These are phyloP conservation scores for Stictonetta naevosa DNA, from an alignment of 2,113 vertebrate genomes.

Conservation along the genomic window DNA sequence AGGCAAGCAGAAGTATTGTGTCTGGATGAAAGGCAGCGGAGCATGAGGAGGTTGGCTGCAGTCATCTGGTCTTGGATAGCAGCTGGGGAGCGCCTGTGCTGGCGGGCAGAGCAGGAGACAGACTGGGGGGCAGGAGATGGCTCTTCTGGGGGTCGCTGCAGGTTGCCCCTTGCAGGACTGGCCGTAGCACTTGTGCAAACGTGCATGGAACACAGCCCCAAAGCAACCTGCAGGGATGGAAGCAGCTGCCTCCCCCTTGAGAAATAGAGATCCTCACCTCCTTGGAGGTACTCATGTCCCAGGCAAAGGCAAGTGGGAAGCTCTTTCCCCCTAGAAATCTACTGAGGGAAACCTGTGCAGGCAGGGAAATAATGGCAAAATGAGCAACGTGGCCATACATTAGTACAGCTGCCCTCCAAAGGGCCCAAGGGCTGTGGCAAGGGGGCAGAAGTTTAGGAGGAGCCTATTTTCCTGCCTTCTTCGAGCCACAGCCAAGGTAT, in stretches of 20 bases:
- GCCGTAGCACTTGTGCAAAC: rapidly evolving
- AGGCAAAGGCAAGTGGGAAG: rapidly evolving
- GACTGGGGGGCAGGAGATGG: not conserved
- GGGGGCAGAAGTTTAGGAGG: not conserved
- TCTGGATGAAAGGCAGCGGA: not conserved
- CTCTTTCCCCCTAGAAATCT: rapidly evolving
- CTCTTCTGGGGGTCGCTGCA: not conserved
- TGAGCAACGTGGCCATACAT: rapidly evolving
- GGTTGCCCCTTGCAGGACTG: not conserved
- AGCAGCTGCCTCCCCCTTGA: rapidly evolving
- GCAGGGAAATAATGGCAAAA: not conserved
- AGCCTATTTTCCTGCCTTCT: not conserved
- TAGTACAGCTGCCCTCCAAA: not conserved
- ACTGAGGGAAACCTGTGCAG: not conserved
- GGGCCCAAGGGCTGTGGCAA: not conserved
- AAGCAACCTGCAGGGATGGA: not conserved
- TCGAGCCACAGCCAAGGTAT: not conserved
- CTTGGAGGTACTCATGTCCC: not conserved
- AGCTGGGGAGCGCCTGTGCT: rapidly evolving
- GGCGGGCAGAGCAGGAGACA: not conserved
- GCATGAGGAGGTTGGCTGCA: not conserved
- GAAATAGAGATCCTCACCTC: not conserved
- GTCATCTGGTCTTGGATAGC: rapidly evolving
- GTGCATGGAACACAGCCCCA: rapidly evolving
- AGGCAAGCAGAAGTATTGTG: not conserved